phyloP scores from a whole-genome alignment of 2,888 invertebrate genomes.

The Apeira syringaria region DNA sequence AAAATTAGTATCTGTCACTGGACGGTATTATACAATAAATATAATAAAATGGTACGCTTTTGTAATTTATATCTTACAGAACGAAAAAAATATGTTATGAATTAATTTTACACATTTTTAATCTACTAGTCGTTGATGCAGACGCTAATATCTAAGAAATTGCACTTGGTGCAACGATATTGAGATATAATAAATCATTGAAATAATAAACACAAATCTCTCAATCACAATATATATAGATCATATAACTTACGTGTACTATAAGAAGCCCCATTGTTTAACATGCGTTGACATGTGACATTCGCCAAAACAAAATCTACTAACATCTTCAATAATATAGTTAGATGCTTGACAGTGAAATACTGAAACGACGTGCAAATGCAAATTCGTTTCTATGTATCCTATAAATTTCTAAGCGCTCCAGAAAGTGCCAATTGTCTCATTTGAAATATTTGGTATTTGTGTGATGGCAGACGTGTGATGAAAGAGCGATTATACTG shows the following conservation, averaged over 20 bases:
- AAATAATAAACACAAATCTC: constrained; percentile 62
- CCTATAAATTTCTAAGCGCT: too few species aligned
- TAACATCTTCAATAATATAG: too few species aligned
- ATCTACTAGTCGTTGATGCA: constrained; percentile 67
- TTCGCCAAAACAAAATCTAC: neutral
- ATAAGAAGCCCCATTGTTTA: constrained; percentile 19
- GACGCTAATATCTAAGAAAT: constrained; percentile 54
- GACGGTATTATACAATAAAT: constrained; percentile 74
- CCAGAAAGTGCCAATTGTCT: too few species aligned
- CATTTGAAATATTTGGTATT: too few species aligned
- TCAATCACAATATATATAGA: constrained; percentile 62
- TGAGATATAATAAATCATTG: constrained; percentile 57
- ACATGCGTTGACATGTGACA: constrained; percentile 1
- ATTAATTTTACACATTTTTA: constrained; percentile 42
- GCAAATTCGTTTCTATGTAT: too few species aligned
- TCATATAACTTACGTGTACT: constrained; percentile 34
- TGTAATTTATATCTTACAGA: constrained; percentile 49
- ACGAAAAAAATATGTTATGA: constrained; percentile 39
- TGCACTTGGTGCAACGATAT: constrained; percentile 76
- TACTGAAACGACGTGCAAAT: too few species aligned
- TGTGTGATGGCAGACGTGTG: too few species aligned
- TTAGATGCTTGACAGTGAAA: too few species aligned
- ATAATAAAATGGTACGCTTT: constrained; percentile 51
- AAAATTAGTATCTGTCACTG: constrained; percentile 61
- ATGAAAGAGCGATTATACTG: too few species aligned